A percentile compares a stretch with the other conserved stretches of the same genome.
These are phyloP conservation scores for Drosophila tropicalis DNA, from an alignment of 1,140 invertebrate species.

Conservation along the genomic window DNA sequence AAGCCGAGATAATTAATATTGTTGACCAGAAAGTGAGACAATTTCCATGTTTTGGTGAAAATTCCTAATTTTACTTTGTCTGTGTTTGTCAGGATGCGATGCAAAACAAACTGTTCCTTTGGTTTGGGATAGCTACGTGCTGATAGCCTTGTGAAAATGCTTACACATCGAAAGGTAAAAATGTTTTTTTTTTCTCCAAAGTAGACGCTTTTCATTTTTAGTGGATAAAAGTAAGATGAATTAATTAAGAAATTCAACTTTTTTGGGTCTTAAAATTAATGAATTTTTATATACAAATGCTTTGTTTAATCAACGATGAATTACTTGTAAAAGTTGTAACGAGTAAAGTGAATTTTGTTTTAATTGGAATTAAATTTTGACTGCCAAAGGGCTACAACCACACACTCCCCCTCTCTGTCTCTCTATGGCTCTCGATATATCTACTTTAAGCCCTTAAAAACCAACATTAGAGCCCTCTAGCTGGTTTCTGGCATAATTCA, in stretches of 20 bases:
- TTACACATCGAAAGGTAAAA: no score
- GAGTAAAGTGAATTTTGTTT: not conserved
- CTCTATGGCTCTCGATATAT: no score
- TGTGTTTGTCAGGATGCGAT: not conserved
- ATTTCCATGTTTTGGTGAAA: not conserved
- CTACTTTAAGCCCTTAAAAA: not conserved
- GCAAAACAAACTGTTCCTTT: not conserved
- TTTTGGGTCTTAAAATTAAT: no score
- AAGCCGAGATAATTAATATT: slow-evolving; percentile 34
- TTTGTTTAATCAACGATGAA: not conserved
- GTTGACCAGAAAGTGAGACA: not conserved
- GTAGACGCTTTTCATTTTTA: no score
- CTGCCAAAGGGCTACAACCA: not conserved
- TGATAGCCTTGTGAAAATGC: no score
- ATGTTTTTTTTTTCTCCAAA: no score
- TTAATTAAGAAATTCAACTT: no score
- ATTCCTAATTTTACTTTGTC: not conserved
- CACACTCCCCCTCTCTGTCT: not conserved
- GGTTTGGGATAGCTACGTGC: no score
- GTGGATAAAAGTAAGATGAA: no score
- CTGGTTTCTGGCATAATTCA: slow-evolving; percentile 61
- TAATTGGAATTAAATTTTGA: not conserved
- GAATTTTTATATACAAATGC: not conserved
- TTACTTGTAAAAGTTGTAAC: not conserved
- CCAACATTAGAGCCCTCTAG: slow-evolving; percentile 7